phyloP scores from a whole-genome alignment of 1,140 invertebrate species.

The Varroa destructor region DNA sequence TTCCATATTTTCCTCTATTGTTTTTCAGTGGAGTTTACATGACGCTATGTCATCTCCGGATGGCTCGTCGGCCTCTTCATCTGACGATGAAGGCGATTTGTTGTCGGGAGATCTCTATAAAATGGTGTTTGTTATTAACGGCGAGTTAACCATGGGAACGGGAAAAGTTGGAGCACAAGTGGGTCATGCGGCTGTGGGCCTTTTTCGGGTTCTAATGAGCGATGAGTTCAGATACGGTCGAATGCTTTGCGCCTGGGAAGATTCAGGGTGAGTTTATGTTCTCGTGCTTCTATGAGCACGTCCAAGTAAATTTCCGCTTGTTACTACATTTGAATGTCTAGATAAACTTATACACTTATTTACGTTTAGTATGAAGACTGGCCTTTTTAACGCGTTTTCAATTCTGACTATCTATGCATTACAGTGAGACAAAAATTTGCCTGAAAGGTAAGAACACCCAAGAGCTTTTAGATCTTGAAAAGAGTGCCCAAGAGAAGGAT shows the following conservation, averaged over 20 bases:
- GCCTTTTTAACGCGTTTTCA: too few relatives aligned
- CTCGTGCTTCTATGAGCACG: not conserved
- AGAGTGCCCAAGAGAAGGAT: conserved; percentile 42
- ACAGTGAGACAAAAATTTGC: conserved; percentile 51
- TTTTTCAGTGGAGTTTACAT: not conserved
- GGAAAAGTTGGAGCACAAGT: conserved; percentile 53
- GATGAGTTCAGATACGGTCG: conserved; percentile 42
- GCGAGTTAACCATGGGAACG: conserved; percentile 48
- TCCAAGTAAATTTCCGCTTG: not conserved
- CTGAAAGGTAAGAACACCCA: conserved; percentile 47
- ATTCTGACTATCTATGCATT: conserved; percentile 20
- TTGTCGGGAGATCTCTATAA: conserved; percentile 44
- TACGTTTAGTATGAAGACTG: not conserved
- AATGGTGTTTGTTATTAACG: conserved; percentile 55
- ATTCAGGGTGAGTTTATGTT: conserved; percentile 42
- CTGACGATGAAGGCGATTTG: conserved; percentile 37
- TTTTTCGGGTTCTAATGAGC: conserved; percentile 44
- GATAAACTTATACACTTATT: conserved; percentile 2
- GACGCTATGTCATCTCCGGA: conserved; percentile 25
- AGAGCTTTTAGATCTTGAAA: conserved; percentile 46
- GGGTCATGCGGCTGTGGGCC: conserved; percentile 49
- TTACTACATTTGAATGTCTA: conserved; percentile 4
- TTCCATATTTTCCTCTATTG: too few relatives aligned
- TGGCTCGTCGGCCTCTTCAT: conserved; percentile 17
- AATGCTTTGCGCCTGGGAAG: conserved; percentile 45